These are phyloP conservation scores for Sardina pilchardus DNA, from an alignment of 2,113 vertebrate species.

Conservation along the genomic window DNA sequence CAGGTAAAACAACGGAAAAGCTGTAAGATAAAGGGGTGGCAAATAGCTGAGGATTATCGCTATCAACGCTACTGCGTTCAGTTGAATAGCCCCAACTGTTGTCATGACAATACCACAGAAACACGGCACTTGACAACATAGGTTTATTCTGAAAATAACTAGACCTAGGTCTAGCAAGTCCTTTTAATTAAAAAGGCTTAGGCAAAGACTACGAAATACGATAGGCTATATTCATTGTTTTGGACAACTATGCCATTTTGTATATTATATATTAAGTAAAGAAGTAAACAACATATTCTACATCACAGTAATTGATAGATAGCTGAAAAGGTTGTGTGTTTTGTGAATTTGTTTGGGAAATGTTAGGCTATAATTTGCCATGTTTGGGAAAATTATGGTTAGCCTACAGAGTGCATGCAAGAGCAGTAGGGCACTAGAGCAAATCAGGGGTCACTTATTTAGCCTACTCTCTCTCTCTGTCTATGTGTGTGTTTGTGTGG, in stretches of 20 bases:
- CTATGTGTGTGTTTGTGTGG: neutral
- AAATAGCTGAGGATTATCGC: neutral
- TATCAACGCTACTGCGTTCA: neutral
- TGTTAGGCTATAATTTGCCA: neutral
- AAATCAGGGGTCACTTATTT: neutral
- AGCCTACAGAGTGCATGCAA: neutral
- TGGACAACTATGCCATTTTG: neutral
- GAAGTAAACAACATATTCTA: neutral
- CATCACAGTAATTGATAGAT: neutral
- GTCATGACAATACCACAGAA: constrained; percentile 17
- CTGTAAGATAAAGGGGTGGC: neutral
- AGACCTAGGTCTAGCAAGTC: too few relatives aligned
- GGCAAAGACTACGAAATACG: neutral
- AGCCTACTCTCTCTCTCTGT: neutral
- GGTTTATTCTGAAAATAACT: neutral
- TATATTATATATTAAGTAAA: neutral
- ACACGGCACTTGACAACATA: neutral
- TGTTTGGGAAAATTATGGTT: neutral
- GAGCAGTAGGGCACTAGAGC: neutral
- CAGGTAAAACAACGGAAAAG: neutral
- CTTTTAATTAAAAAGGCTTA: neutral
- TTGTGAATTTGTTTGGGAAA: neutral
- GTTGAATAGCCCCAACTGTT: constrained; percentile 8
- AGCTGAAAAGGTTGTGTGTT: neutral
- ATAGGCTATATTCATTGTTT: neutral